Conservation (phyloP, 2,888 invertebrate species). For the Halictus quadricinctus region DNA sequence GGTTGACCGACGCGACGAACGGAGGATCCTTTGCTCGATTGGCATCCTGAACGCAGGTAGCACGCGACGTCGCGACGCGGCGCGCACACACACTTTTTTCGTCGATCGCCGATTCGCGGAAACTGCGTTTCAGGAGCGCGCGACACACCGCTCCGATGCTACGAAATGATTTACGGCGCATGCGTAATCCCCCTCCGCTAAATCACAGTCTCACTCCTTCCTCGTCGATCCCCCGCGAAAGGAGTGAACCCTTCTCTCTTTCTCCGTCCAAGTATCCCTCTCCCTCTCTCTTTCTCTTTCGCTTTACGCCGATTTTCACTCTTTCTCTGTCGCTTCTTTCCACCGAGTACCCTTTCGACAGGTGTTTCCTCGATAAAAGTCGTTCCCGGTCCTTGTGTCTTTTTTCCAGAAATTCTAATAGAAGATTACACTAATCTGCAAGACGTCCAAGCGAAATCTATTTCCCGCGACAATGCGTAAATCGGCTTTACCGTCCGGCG, state of each 20-base stretch:
- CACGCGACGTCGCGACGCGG: conserved; percentile 57
- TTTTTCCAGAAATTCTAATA: not conserved
- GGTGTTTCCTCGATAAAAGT: not conserved
- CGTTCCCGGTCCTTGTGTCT: not conserved
- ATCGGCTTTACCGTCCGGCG: not conserved
- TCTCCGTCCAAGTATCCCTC: conserved; percentile 2
- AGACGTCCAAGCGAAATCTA: not conserved
- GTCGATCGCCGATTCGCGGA: conserved; percentile 79
- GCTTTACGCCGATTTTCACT: conserved; percentile 17
- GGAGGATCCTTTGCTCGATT: conserved; percentile 35
- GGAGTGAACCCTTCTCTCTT: conserved; percentile 3
- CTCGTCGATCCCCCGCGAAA: conserved; percentile 7
- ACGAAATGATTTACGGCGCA: conserved; percentile 67
- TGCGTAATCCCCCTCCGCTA: conserved; percentile 67
- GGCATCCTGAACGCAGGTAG: conserved; percentile 57
- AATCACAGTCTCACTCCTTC: conserved; percentile 46
- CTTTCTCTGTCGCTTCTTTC: not conserved
- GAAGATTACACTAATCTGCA: too few species aligned
- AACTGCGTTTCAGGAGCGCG: conserved; percentile 80
- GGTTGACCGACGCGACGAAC: conserved; percentile 29
- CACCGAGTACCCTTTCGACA: conserved; percentile 1
- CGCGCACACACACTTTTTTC: conserved; percentile 74
- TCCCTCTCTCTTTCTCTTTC: not conserved
- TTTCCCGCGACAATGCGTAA: not conserved
- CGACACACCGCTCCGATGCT: conserved; percentile 60